Evolutionary conservation across 2,888 invertebrate species (phyloP).

Genomic region (Hirudinaria manillensis): DNA sequence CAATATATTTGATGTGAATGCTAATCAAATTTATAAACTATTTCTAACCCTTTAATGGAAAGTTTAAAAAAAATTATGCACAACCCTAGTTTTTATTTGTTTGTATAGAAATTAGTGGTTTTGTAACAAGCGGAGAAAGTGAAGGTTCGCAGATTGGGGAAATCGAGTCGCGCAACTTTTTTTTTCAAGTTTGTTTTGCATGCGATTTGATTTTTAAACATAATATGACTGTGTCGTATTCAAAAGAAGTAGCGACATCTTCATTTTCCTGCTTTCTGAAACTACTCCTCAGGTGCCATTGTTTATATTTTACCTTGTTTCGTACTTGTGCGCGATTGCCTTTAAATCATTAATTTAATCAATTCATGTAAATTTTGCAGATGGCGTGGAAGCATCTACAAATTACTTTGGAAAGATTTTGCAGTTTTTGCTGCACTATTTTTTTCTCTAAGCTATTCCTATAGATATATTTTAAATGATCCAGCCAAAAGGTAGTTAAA

Average conservation of each 20-base stretch:
- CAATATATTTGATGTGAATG: no score
- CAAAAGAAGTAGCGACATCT: conserved; percentile 40
- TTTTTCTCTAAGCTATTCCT: conserved; percentile 71
- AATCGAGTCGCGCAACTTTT: no score
- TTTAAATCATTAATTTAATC: background rate
- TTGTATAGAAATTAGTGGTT: no score
- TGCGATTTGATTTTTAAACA: background rate
- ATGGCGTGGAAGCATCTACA: conserved; percentile 92
- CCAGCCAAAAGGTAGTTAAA: conserved; percentile 65
- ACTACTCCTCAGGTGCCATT: conserved; percentile 51
- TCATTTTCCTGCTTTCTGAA: conserved; percentile 39
- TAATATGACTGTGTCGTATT: conserved; percentile 42
- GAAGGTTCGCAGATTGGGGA: no score
- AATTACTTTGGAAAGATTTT: conserved; percentile 83
- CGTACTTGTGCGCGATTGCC: background rate
- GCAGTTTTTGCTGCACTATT: conserved; percentile 72
- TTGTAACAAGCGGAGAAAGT: no score
- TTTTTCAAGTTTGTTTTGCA: conserved; percentile 4
- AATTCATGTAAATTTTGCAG: conserved; percentile 56
- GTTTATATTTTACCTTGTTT: background rate
- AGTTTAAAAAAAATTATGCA: no score
- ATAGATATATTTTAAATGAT: conserved; percentile 67
- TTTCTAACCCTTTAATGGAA: no score
- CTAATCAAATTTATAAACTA: no score
- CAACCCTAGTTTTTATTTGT: no score